Conservation (phyloP, 1,140 invertebrate species). For the Temnothorax nylanderi region DNA sequence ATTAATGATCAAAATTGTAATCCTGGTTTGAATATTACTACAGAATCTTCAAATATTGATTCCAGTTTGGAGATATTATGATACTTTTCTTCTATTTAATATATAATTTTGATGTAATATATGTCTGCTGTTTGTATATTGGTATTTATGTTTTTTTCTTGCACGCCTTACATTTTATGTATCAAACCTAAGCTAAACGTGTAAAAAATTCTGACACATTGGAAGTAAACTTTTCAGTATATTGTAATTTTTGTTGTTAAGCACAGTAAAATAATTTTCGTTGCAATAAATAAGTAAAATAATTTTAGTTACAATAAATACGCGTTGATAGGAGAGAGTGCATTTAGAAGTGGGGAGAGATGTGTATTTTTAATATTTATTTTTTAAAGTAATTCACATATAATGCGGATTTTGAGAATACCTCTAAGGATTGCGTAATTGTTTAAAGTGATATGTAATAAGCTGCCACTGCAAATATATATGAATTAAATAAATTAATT, state of each 20-base stretch:
- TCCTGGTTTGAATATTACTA: background rate
- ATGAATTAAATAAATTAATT: constrained; percentile 78
- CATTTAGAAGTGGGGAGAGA: background rate
- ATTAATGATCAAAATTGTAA: background rate
- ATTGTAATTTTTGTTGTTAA: background rate
- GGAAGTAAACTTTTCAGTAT: background rate
- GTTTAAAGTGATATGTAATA: constrained; percentile 72
- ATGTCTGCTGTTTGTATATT: constrained; percentile 12
- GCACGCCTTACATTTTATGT: background rate
- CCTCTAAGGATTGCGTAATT: constrained; percentile 69
- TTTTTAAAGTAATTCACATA: constrained; percentile 65
- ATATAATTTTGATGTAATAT: constrained; percentile 24
- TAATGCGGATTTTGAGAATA: constrained; percentile 64
- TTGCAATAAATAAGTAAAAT: background rate
- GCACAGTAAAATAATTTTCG: background rate
- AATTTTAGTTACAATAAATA: background rate
- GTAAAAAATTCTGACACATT: background rate
- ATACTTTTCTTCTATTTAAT: constrained; percentile 30
- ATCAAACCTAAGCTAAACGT: background rate
- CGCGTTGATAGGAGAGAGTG: background rate
- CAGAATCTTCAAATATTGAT: background rate
- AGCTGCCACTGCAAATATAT: constrained; percentile 76
- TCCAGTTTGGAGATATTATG: constrained; percentile 38
- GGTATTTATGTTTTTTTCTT: constrained; percentile 12
- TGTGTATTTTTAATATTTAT: constrained; percentile 67